phyloP scores from a whole-genome alignment of 2,113 vertebrate genomes.

The human (Homo sapiens) region DNA sequence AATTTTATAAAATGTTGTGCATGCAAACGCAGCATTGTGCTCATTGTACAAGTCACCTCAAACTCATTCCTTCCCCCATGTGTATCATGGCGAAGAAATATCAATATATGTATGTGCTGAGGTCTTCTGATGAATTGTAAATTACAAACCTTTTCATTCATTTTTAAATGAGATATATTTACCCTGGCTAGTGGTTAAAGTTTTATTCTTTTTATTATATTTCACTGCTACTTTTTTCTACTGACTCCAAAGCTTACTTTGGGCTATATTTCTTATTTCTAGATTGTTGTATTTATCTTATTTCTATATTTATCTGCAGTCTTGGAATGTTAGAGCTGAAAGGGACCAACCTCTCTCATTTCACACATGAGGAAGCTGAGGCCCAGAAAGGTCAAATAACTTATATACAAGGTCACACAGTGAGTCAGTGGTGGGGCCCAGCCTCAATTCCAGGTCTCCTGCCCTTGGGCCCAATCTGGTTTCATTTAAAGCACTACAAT shows the following conservation, averaged over 20 bases:
- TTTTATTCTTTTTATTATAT: constrained; percentile 76
- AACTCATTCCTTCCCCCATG: constrained; percentile 14
- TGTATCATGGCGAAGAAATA: constrained; percentile 66
- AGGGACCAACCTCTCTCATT: constrained; percentile 58
- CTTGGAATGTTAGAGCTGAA: constrained; percentile 56
- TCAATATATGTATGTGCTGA: constrained; percentile 59
- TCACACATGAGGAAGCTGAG: constrained; percentile 44
- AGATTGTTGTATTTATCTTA: constrained; percentile 69
- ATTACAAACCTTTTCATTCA: constrained; percentile 68
- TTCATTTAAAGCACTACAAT: constrained; percentile 53
- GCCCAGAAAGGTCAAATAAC: constrained; percentile 39
- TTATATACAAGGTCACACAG: constrained; percentile 22
- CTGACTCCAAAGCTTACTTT: constrained; percentile 64
- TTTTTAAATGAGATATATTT: constrained; percentile 78
- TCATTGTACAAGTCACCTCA: constrained; percentile 39
- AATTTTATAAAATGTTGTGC: constrained; percentile 70
- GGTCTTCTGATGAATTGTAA: constrained; percentile 62
- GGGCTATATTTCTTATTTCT: constrained; percentile 70
- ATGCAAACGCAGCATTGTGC: constrained; percentile 60
- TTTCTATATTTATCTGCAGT: constrained; percentile 74
- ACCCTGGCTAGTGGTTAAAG: constrained; percentile 72
- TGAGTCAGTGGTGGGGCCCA: not conserved
- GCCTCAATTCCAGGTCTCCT: not conserved
- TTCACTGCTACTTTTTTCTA: constrained; percentile 75
- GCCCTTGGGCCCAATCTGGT: constrained; percentile 22